Conservation (phyloP, 1,140 invertebrate species). For the Pteromalus puparum region DNA sequence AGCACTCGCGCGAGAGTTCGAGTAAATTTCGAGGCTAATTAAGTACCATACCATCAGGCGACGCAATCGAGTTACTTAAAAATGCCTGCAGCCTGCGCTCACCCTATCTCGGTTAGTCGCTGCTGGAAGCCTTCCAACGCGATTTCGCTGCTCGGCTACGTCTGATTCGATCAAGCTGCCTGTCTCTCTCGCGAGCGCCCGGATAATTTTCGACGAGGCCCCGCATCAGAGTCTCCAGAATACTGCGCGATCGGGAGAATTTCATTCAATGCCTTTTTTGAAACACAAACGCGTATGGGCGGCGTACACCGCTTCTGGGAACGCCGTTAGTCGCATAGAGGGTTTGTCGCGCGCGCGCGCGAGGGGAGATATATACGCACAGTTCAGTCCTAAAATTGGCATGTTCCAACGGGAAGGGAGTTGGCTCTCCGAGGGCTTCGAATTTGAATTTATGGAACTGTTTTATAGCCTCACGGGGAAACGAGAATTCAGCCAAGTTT, state of each 20-base stretch:
- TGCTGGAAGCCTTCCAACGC: conserved; percentile 38
- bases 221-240: too few species aligned
- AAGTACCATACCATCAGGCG: neutral
- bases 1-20: too few species aligned
- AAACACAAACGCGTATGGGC: neutral
- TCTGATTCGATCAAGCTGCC: conserved; percentile 22
- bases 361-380: too few species aligned
- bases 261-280: neutral
- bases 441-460: neutral
- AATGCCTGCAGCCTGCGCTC: neutral
- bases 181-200: neutral
- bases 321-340: neutral
- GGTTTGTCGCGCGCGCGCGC: too few species aligned
- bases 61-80: neutral
- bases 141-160: conserved; percentile 23
- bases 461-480: too few species aligned
- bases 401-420: neutral
- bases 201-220: neutral
- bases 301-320: too few species aligned
- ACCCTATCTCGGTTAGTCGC: too few species aligned
- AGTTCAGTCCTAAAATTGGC: too few species aligned
- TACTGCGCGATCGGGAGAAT: neutral
- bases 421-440: neutral
- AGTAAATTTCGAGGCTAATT: neutral
- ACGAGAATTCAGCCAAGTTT: too few species aligned